Percentiles rank a stretch among this genome's conserved stretches.
Conservation (phyloP, 2,888 invertebrate species). For the Margaritifera margaritifera region DNA sequence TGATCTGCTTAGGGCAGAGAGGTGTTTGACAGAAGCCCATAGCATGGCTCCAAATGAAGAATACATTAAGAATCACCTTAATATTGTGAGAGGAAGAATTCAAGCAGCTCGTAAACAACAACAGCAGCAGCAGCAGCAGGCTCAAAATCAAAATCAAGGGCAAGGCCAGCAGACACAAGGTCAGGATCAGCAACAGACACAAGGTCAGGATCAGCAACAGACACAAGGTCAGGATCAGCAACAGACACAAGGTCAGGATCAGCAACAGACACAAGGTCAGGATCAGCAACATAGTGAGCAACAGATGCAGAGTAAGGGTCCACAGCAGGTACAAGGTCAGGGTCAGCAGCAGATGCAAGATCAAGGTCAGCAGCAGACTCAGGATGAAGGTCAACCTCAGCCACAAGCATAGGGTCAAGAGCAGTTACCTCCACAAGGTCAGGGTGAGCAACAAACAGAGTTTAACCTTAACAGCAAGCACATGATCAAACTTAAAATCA, state of each 20-base stretch:
- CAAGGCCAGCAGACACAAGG: constrained; percentile 7
- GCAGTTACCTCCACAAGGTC: background rate
- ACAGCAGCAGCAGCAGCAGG: constrained; percentile 8
- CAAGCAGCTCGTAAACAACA: constrained; percentile 12
- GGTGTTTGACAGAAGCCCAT: constrained; percentile 85
- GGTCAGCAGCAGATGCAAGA: constrained; percentile 1
- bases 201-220: constrained; percentile 8
- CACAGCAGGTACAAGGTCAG: background rate
- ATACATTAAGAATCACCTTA: constrained; percentile 91
- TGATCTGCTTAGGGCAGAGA: constrained; percentile 86
- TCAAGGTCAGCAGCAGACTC: constrained; percentile 14
- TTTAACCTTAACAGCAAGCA: background rate
- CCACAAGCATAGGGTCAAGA: constrained; percentile 9
- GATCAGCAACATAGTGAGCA: background rate
- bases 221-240: no score
- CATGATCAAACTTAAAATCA: background rate
- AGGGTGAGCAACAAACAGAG: constrained; percentile 1
- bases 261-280: background rate
- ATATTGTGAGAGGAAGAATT: constrained; percentile 85
- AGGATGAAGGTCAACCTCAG: constrained; percentile 13
- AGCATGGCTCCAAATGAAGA: constrained; percentile 89
- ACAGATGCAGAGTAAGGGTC: background rate
- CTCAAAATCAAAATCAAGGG: constrained; percentile 9
- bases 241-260: no score
- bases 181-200: constrained; percentile 4